phyloP scores from a whole-genome alignment of 2,888 invertebrate species.

The Lithophane leautieri region DNA sequence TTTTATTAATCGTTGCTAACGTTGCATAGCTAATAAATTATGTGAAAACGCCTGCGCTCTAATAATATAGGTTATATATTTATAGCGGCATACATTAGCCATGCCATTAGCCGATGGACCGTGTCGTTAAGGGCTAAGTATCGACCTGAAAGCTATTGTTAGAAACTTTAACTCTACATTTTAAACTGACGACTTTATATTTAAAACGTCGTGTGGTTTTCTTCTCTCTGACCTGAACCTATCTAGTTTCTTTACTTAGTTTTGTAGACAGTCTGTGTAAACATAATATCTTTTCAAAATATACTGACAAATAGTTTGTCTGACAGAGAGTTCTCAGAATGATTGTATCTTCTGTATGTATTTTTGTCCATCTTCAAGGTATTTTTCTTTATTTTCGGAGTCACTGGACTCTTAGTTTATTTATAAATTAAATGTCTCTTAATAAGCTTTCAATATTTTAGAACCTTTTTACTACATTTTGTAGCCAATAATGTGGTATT shows the following conservation, averaged over 20 bases:
- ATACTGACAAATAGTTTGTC: slow-evolving; percentile 30
- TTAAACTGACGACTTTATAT: slow-evolving; percentile 45
- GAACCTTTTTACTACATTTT: slow-evolving; percentile 24
- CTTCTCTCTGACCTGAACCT: slow-evolving; percentile 16
- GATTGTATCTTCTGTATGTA: slow-evolving; percentile 44
- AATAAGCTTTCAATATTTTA: slow-evolving; percentile 49
- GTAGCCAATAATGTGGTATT: slow-evolving; percentile 21
- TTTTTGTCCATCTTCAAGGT: slow-evolving; percentile 30
- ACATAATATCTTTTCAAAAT: slow-evolving; percentile 23
- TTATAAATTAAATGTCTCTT: slow-evolving; percentile 45
- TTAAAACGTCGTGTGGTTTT: slow-evolving; percentile 16
- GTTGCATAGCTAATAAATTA: slow-evolving; percentile 59
- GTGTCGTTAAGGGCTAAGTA: slow-evolving; percentile 80
- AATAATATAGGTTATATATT: slow-evolving; percentile 79
- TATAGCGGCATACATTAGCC: slow-evolving; percentile 82
- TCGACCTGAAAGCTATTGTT: slow-evolving; percentile 82
- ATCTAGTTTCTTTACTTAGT: slow-evolving; percentile 19
- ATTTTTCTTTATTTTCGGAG: slow-evolving; percentile 42
- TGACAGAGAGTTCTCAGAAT: slow-evolving; percentile 38
- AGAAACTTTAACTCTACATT: slow-evolving; percentile 65
- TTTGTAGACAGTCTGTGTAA: slow-evolving; percentile 21
- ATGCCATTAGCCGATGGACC: slow-evolving; percentile 81
- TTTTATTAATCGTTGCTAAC: slow-evolving; percentile 7
- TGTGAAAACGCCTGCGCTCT: slow-evolving; percentile 71
- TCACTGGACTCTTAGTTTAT: slow-evolving; percentile 28